Percentiles rank a stretch among this genome's conserved stretches.
Conservation (phyloP, 2,888 invertebrate genomes). For the Parnassius apollo region DNA sequence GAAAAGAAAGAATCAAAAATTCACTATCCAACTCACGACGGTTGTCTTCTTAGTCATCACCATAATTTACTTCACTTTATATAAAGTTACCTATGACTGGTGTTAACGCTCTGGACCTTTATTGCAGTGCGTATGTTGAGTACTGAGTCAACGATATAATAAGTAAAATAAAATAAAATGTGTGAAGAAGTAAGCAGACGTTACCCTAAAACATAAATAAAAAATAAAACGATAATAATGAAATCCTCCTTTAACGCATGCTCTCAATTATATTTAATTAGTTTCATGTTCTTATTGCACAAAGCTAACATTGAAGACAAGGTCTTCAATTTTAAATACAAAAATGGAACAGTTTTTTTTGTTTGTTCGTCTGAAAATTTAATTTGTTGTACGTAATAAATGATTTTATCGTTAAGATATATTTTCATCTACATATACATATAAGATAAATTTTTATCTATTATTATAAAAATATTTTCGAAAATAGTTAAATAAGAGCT, state of each 20-base stretch:
- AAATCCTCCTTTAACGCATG: neutral
- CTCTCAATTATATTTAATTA: neutral
- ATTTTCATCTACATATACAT: neutral
- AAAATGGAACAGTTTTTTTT: conserved; percentile 9
- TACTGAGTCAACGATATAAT: too few relatives aligned
- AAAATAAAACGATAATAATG: neutral
- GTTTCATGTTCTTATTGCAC: conserved; percentile 16
- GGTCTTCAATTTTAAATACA: conserved; percentile 19
- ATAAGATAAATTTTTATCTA: neutral
- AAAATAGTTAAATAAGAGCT: neutral
- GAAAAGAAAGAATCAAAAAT: too few relatives aligned
- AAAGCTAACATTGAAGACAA: conserved; percentile 19
- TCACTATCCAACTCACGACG: too few relatives aligned
- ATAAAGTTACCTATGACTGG: too few relatives aligned
- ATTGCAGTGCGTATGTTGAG: too few relatives aligned
- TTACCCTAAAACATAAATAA: neutral
- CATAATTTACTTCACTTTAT: too few relatives aligned
- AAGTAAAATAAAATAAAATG: too few relatives aligned
- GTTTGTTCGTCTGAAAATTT: neutral
- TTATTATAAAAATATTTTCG: neutral
- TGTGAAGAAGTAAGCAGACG: too few relatives aligned
- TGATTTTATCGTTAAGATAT: neutral
- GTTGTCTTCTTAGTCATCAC: too few relatives aligned
- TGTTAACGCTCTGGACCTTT: too few relatives aligned
- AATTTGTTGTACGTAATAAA: neutral